These are phyloP conservation scores for Ardeotis arabs DNA, from an alignment of 2,113 vertebrate species.

Conservation along the genomic window DNA sequence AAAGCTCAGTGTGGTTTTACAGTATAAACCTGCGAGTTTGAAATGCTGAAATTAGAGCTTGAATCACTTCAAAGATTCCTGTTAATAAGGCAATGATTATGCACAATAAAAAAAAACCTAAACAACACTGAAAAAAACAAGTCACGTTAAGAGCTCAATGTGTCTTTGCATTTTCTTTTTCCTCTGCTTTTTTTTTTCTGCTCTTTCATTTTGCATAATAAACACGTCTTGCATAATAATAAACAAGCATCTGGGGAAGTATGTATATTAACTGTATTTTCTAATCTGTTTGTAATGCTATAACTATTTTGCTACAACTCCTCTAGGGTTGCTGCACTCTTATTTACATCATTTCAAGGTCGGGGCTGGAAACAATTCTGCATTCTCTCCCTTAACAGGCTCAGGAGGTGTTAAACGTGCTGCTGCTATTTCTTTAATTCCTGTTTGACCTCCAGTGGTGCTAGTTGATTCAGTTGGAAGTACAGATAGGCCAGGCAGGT, in stretches of 20 bases:
- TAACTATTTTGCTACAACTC: not conserved
- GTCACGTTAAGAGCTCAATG: not conserved
- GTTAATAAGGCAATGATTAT: conserved; percentile 51
- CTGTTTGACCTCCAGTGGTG: not conserved
- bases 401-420: not conserved
- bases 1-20: not conserved
- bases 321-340: not conserved
- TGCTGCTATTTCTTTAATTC: not conserved
- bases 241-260: conserved; percentile 22
- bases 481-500: not conserved
- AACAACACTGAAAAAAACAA: conserved; percentile 22
- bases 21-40: not conserved
- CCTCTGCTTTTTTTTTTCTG: not conserved
- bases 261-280: conserved; percentile 4
- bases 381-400: not conserved
- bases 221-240: conserved; percentile 53
- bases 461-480: not conserved
- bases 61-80: conserved; percentile 49
- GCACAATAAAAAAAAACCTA: conserved; percentile 6
- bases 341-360: conserved; percentile 18
- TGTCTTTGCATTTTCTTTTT: conserved; percentile 22
- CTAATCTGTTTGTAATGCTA: not conserved
- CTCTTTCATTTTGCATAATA: conserved; percentile 58
- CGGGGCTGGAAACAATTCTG: not conserved
- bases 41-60: conserved; percentile 43